phyloP scores from a whole-genome alignment of 2,113 vertebrate species.

The Glareola pratincola region DNA sequence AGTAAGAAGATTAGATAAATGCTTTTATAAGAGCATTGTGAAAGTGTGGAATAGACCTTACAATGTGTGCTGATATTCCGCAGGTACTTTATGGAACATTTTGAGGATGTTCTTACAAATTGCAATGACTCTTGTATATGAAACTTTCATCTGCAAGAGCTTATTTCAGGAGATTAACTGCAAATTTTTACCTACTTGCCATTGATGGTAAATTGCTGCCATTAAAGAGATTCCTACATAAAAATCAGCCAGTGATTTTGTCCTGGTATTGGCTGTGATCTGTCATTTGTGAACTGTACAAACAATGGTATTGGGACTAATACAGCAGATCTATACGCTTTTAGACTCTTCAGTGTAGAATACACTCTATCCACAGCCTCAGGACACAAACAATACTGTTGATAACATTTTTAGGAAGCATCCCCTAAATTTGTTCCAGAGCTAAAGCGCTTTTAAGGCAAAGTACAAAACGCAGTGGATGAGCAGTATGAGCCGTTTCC shows the following conservation, averaged over 20 bases:
- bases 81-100: background rate
- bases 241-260: background rate
- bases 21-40: slow-evolving; percentile 2
- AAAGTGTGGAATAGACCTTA: slow-evolving; percentile 32
- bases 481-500: background rate
- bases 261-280: background rate
- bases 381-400: background rate
- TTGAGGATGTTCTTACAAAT: slow-evolving; percentile 7
- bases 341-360: background rate
- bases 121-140: background rate
- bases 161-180: background rate
- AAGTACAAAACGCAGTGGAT: background rate
- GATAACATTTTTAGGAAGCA: background rate
- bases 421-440: background rate
- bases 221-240: background rate
- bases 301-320: background rate
- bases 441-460: background rate
- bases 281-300: background rate
- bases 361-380: background rate
- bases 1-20: slow-evolving; percentile 19
- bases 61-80: background rate
- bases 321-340: background rate
- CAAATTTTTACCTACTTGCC: slow-evolving; percentile 15
- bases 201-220: background rate
- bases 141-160: slow-evolving; percentile 10